Evolutionary conservation across 2,888 invertebrate species (phyloP), one percentile per base, ranked within the genome.

Genomic region (Dynastes maya): DNA sequence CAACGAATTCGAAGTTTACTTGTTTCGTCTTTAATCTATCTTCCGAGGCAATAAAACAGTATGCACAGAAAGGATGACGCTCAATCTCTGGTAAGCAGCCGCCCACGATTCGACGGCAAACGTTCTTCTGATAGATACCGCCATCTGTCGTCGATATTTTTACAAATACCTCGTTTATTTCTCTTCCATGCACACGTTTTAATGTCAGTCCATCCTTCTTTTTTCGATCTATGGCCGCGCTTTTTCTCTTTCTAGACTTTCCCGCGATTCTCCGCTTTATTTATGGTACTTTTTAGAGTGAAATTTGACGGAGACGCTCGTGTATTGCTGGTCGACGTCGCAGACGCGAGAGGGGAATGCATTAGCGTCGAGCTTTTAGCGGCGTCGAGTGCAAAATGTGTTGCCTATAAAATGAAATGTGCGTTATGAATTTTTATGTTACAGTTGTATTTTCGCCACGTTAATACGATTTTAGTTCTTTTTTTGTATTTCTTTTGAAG

Each of bases 281-380:
- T 61, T 16, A 27, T n/a, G 45, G n/a, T 2, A 0, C 27, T 61
- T 40, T 40, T 63, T 45, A 71, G 40, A 61, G 61, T 22, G 29
- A 67, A 55, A 58, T 22, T 58, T 58, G 55, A 58, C 55, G 22
- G 61, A 53, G 78, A 67, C 32, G 68, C 27, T 49, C 40, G 53
- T 53, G 64, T 16, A 11, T 29, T 49, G 49, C 51, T 61, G 58
- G 49, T 13, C 61, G 61, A 55, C 37, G 78, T 37, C 74, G 45
- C 78, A 70, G 83, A 81, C 81, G 84, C 71, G 78, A 81, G 82
- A 83, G 82, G 85, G 79, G 81, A 83, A 81, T 86, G 85, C 86
- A 85, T 86, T 86, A 85, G 85, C 85, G 85, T 84, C 82, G 82
- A 81, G 85, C 86, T 86, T 85, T 86, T 85, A 85, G 85, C 81